Percentiles rank a stretch among this genome's conserved stretches.
phyloP scores from a whole-genome alignment of 2,797 vertebrate species.

The Takifugu ocellatus region DNA sequence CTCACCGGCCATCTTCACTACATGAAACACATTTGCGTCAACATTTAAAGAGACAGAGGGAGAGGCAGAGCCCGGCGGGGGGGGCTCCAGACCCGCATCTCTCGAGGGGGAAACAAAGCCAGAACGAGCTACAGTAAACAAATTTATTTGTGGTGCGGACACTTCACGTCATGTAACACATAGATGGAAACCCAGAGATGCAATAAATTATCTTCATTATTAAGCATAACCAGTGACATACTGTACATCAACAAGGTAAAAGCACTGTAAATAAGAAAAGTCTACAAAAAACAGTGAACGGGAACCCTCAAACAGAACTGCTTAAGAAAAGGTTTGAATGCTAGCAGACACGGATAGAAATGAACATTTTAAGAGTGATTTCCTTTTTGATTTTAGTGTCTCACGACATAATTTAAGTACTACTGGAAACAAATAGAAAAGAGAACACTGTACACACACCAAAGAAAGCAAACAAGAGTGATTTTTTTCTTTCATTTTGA shows the following conservation, averaged over 20 bases:
- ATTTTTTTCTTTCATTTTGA: slow-evolving; percentile 64
- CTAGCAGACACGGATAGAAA: slow-evolving; percentile 78
- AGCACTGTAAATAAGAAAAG: slow-evolving; percentile 82
- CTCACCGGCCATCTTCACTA: slow-evolving; percentile 80
- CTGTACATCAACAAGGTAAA: slow-evolving; percentile 86
- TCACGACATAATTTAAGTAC: slow-evolving; percentile 98
- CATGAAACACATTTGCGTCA: slow-evolving; percentile 78
- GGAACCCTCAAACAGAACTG: slow-evolving; percentile 81
- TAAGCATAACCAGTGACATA: slow-evolving; percentile 94
- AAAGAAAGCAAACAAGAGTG: slow-evolving; percentile 83
- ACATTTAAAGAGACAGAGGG: slow-evolving; percentile 78
- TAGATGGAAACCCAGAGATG: slow-evolving; percentile 86
- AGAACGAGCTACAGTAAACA: slow-evolving; percentile 92
- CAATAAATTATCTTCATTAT: slow-evolving; percentile 99
- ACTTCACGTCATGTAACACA: slow-evolving; percentile 86
- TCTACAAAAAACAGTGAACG: slow-evolving; percentile 73
- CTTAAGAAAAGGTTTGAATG: slow-evolving; percentile 83
- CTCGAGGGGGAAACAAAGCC: slow-evolving; percentile 59
- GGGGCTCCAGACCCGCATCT: slow-evolving; percentile 79
- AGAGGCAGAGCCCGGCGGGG: slow-evolving; percentile 63
- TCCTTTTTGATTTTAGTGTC: slow-evolving; percentile 95
- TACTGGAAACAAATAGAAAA: slow-evolving; percentile 74
- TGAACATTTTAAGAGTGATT: slow-evolving; percentile 84
- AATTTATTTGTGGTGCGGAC: slow-evolving; percentile 88
- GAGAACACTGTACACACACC: slow-evolving; percentile 84